phyloP scores from a whole-genome alignment of 2,888 invertebrate genomes.

The Sinodicranocentrus sp. region DNA sequence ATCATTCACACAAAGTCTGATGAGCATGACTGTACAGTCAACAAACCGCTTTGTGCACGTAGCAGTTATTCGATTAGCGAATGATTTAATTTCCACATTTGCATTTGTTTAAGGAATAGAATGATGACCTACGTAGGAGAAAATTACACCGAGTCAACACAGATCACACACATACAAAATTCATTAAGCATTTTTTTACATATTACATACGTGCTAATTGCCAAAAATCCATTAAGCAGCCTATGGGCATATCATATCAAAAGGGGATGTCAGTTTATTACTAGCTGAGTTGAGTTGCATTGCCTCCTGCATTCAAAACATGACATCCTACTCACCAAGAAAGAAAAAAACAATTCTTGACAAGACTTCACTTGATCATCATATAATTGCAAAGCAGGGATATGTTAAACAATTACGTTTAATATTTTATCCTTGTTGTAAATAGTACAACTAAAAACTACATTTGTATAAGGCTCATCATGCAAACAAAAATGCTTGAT shows the following conservation, averaged over 20 bases:
- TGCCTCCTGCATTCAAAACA: constrained; percentile 64
- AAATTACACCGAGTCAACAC: not conserved
- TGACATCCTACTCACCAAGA: constrained; percentile 53
- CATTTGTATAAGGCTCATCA: not conserved
- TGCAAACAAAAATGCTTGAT: constrained; percentile 31
- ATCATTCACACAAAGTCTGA: no score
- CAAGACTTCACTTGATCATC: constrained; percentile 59
- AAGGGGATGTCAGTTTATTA: constrained; percentile 61
- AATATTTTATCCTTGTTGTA: not conserved
- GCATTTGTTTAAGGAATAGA: constrained; percentile 8
- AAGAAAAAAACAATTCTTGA: constrained; percentile 11
- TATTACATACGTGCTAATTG: constrained; percentile 68
- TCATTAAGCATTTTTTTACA: constrained; percentile 49
- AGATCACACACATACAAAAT: constrained; percentile 42
- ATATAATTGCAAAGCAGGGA: no score
- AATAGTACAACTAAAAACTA: not conserved
- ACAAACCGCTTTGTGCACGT: no score
- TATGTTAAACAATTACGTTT: constrained; percentile 9
- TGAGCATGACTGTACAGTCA: no score
- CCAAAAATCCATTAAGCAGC: constrained; percentile 67
- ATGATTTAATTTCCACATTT: constrained; percentile 7
- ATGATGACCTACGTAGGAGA: constrained; percentile 18
- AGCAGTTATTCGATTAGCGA: not conserved
- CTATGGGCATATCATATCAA: constrained; percentile 62
- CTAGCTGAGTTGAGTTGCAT: constrained; percentile 32